phyloP scores from a whole-genome alignment of 1,140 invertebrate genomes.

The Euwallacea fornicatus region DNA sequence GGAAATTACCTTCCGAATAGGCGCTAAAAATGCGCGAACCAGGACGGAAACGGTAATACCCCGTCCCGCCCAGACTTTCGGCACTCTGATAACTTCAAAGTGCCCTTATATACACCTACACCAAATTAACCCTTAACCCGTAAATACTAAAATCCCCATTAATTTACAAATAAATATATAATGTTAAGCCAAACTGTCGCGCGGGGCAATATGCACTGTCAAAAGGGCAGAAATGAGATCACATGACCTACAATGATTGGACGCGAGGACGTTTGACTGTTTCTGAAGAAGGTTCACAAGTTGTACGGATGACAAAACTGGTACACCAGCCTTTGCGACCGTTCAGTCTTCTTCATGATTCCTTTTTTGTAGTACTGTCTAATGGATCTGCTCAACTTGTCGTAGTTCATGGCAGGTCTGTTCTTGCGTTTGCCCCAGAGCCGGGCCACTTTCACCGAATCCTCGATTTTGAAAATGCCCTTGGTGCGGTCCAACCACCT shows the following conservation, averaged over 20 bases:
- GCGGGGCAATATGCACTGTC: slow-evolving; percentile 26
- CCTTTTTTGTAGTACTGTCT: slow-evolving; percentile 99
- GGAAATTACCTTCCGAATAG: slow-evolving; percentile 57
- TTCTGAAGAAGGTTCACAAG: slow-evolving; percentile 60
- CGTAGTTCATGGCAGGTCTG: slow-evolving; percentile 99
- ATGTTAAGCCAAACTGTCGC: slow-evolving; percentile 6
- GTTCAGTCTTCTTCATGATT: slow-evolving; percentile 99
- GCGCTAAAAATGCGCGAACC: slow-evolving; percentile 45
- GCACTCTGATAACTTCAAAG: slow-evolving; percentile 52
- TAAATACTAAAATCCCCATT: neutral
- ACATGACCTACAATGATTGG: slow-evolving; percentile 32
- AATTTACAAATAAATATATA: neutral
- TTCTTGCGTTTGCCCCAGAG: slow-evolving; percentile 98
- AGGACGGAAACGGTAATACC: slow-evolving; percentile 46
- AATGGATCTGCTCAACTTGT: slow-evolving; percentile 96
- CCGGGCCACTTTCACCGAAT: slow-evolving; percentile 92
- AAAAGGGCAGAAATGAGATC: slow-evolving; percentile 32
- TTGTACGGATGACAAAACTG: slow-evolving; percentile 97
- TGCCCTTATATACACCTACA: slow-evolving; percentile 38
- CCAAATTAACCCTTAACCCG: slow-evolving; percentile 37
- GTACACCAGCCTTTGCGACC: slow-evolving; percentile 97
- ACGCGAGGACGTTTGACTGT: slow-evolving; percentile 4
- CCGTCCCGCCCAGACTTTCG: slow-evolving; percentile 38
- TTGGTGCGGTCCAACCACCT: slow-evolving; percentile 93
- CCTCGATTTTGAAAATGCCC: slow-evolving; percentile 99